Evolutionary conservation across 2,888 invertebrate genomes (phyloP), one percentile per base, ranked within the genome.

Genomic region (Chloroclystis v-ata): DNA sequence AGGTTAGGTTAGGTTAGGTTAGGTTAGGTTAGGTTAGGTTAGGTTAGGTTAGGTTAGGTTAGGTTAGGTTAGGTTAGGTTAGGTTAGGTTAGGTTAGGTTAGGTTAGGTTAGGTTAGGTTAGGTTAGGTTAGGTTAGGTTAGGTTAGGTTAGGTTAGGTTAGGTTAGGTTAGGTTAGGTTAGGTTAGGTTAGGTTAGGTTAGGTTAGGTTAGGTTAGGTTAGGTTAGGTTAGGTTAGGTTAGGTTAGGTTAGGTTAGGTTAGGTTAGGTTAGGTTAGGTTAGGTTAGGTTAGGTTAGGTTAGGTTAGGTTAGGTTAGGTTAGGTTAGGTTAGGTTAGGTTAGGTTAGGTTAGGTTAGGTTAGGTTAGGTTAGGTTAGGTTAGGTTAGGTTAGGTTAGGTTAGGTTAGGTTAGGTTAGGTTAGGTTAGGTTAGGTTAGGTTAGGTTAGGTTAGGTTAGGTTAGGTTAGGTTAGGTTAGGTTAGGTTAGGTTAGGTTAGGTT

Each of bases 51-150:
- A 24, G 35, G 35, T 24, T 20, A 20, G 35, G 35, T 35, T 35
- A 35, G 35, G 35, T 35, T 35, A 35, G 35, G 35, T 35, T 35
- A 45, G 45, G 52, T 52, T 52, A 52, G 48, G 46, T 52, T 52
- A 52, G 52, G 52, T 52, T 52, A 52, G 52, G 52, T 52, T 52
- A 52, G 52, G 52, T 52, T 52, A 52, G 52, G 52, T 48, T 48
- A 52, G 52, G 52, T 52, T 52, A 52, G 47, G 44, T 48, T 52
- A 51, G 47, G 47, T 51, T 51, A 47, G 47, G 47, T 51, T 51
- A 47, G 47, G 47, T 52, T 52, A 45, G 47, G 44, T 52, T 51
- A 47, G 47, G 47, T 51, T 51, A 47, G 47, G 47, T 51, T 51
- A 47, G 51, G 47, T 51, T 51, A 51, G 51, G 47, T 47, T 51